Conservation (phyloP, 2,797 vertebrate species). For the Odontamblyopus lacepedii region DNA sequence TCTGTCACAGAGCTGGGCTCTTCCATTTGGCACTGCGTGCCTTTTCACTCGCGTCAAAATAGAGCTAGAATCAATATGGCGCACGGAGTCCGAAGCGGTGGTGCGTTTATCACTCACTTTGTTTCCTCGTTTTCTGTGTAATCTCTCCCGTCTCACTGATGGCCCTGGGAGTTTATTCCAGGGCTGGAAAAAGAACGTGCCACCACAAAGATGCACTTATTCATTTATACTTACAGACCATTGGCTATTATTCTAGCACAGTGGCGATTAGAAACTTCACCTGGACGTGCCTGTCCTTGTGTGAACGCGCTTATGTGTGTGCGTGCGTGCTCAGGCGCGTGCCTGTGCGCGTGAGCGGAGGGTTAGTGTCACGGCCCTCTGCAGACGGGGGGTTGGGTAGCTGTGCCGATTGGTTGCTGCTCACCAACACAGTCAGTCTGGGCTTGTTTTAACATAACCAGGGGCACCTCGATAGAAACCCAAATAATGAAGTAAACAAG, state of each 20-base stretch:
- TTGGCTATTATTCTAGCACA: not conserved
- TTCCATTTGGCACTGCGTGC: constrained; percentile 21
- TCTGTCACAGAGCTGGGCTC: constrained; percentile 17
- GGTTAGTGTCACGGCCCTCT: constrained; percentile 74
- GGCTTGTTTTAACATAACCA: constrained; percentile 83
- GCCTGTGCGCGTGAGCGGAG: constrained; percentile 27
- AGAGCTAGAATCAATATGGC: constrained; percentile 68
- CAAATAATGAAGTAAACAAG: constrained; percentile 77
- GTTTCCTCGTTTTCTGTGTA: constrained; percentile 4
- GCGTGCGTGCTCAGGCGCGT: constrained; percentile 16
- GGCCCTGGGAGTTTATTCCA: not conserved
- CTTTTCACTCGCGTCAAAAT: constrained; percentile 62
- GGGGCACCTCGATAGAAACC: constrained; percentile 80
- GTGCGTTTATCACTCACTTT: constrained; percentile 30
- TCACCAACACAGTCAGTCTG: constrained; percentile 76
- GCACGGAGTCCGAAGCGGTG: constrained; percentile 60
- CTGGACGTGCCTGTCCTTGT: constrained; percentile 36
- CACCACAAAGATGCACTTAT: not conserved
- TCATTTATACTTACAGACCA: not conserved
- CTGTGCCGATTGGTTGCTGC: constrained; percentile 80
- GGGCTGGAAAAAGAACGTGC: not conserved
- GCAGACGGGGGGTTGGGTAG: constrained; percentile 80
- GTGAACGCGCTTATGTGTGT: not conserved
- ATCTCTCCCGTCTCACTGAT: not conserved
- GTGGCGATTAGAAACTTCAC: constrained; percentile 49